Evolutionary conservation across 2,888 invertebrate species (phyloP), one percentile per base, ranked within the genome.

Genomic region (Parnassius smintheus): DNA sequence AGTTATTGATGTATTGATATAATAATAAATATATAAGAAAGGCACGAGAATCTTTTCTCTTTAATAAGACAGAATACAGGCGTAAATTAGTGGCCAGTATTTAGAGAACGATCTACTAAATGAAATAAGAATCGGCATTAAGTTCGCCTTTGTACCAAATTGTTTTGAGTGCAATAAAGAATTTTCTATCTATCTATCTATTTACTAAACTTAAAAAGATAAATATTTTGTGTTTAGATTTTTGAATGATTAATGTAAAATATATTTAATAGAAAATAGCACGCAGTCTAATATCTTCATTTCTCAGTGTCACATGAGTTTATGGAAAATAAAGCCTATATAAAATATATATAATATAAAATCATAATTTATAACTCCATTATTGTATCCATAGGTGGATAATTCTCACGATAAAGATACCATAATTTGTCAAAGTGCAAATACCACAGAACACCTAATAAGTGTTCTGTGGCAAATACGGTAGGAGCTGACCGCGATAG

Each of bases 351-450:
- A n/a, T n/a, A n/a, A n/a, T n/a, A n/a, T 59, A 53, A 60, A 54
- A 2, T 56, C 48, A 18, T 50, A 61, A 61, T 61, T 61, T 61
- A 61, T 61, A 52, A 52, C 56, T 9, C 45, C 50, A 45, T 52
- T 52, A 61, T 61, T 61, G 51, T 61, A 35, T 46, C 52, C 61
- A 56, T 59, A 50, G 52, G 56, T 52, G 52, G 56, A 45, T 61
- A 61, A 61, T 56, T 49, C 52, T 52, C 13, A 51, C 56, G 56
- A 61, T 0, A 25, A 25, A 25, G 25, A 61, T 51, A 61, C 51
- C 35, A 52, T 52, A 62, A 88, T 87, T 86, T 83, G 79, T 88
- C 82, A 82, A 83, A 75, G 83, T 83, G 79, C 80, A 84, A 86
- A n/a, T n/a, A n/a, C n/a, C n/a, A n/a, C n/a, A n/a, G n/a, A n/a